Evolutionary conservation across 2,113 vertebrate species (phyloP), one percentile per base, ranked within the genome.

Genomic region (Lanius collurio): DNA sequence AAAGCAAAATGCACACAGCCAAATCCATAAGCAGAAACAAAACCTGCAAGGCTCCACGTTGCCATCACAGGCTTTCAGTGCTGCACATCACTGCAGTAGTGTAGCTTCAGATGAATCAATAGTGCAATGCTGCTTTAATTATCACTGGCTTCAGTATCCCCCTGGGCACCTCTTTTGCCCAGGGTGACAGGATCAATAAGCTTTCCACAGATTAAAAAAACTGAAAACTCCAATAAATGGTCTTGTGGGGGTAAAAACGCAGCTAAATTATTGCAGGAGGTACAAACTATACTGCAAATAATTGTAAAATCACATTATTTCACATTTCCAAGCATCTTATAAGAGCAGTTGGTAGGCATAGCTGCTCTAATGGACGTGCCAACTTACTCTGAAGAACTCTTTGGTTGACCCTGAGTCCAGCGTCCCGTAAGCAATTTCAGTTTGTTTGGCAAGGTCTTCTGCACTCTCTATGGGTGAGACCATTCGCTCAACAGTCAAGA

Each of bases 391-490:
- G 97, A 99, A 99, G 97, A 99, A 99, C 98, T 99, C 99, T 97
- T 99, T 99, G n/a, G 99, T 99, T 92, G 99, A 99, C 52, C 99
- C 99, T 11, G 99, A 99, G 95, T 99, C 99, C 97, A 99, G 96
- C 6, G 99, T 99, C 89, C 99, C 99, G 17, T 99, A 99, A 94
- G 99, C 99, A 85, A 99, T 99, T 97, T 99, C 99, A 1, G 99
- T 99, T 97, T 99, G 99, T 93, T 99, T 99, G 97, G 99, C 99
- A 94, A 99, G 98, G 96, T 99, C 99, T 98, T 99, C 99, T 5
- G 99, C 99, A 82, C 99, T 99, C 97, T 99, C 99, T 97, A 99
- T 99, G 78, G 99, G 99, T 0, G 99, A 99, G 87, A 99, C 99
- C 99, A 99, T 99, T 96, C 99, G 96, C 97, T 99, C 99, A 95